A percentile compares a stretch with the other conserved stretches of the same genome.
Evolutionary conservation across 2,888 invertebrate species (phyloP).

Genomic region (Amorpha juglandis): DNA sequence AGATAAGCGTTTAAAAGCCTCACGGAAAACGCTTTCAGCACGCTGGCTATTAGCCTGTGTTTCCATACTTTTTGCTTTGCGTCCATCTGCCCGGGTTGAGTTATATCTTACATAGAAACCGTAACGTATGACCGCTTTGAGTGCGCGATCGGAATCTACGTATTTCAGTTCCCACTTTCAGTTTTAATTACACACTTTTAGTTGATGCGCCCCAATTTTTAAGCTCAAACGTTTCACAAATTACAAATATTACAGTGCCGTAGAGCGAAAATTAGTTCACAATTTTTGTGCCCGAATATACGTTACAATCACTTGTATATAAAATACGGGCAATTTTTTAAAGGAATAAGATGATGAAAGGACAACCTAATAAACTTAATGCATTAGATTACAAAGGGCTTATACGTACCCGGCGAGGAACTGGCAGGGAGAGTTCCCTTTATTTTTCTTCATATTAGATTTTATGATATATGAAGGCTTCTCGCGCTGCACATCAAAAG

Average conservation of each 20-base stretch:
- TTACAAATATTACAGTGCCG: slow-evolving; percentile 28
- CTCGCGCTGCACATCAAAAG: slow-evolving; percentile 56
- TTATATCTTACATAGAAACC: slow-evolving; percentile 55
- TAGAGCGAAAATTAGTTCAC: slow-evolving; percentile 29
- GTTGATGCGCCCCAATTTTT: slow-evolving; percentile 20
- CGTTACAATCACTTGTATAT: slow-evolving; percentile 28
- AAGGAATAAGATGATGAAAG: slow-evolving; percentile 66
- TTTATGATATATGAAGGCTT: slow-evolving; percentile 67
- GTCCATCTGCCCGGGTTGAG: slow-evolving; percentile 51
- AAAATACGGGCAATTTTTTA: slow-evolving; percentile 60
- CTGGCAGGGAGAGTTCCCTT: slow-evolving; percentile 54
- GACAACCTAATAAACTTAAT: slow-evolving; percentile 76
- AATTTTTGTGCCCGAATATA: slow-evolving; percentile 28
- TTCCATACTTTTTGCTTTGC: slow-evolving; percentile 71
- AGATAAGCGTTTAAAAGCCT: slow-evolving; percentile 84
- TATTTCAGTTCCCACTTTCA: slow-evolving; percentile 39
- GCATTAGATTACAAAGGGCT: slow-evolving; percentile 75
- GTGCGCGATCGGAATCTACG: slow-evolving; percentile 49
- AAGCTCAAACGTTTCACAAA: slow-evolving; percentile 11
- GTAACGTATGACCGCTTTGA: slow-evolving; percentile 51
- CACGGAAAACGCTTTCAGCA: slow-evolving; percentile 79
- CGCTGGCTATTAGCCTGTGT: slow-evolving; percentile 70
- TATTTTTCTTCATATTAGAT: slow-evolving; percentile 70
- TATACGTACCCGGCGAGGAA: slow-evolving; percentile 50
- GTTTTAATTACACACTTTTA: slow-evolving; percentile 43